Conservation (phyloP, 1,140 invertebrate genomes). For the Panagrolaimus sp. region DNA sequence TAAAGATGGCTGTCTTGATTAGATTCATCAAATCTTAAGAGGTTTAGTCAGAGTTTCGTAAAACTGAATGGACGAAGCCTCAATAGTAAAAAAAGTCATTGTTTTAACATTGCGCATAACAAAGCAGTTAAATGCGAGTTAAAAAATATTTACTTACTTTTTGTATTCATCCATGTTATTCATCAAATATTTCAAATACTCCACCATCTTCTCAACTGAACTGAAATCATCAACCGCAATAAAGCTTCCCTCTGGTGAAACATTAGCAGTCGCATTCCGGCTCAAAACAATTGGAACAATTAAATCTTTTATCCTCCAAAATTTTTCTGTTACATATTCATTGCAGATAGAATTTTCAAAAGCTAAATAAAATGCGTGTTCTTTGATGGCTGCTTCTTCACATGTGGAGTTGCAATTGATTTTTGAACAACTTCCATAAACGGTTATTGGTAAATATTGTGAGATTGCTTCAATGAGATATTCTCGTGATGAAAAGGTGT, state of each 20-base stretch:
- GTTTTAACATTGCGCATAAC: too few relatives aligned
- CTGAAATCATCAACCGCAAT: conserved; percentile 59
- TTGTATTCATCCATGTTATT: not conserved
- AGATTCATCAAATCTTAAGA: too few relatives aligned
- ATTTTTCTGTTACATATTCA: conserved; percentile 93
- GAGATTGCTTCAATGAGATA: conserved; percentile 64
- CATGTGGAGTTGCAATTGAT: conserved; percentile 10
- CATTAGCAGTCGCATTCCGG: conserved; percentile 26
- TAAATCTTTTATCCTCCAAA: conserved; percentile 63
- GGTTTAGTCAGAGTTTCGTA: too few relatives aligned
- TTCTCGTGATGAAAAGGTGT: conserved; percentile 62
- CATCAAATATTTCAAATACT: not conserved
- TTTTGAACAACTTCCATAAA: conserved; percentile 68
- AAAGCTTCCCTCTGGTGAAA: conserved; percentile 58
- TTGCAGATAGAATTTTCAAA: conserved; percentile 94
- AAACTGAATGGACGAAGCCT: too few relatives aligned
- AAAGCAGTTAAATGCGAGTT: too few relatives aligned
- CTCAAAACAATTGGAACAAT: conserved; percentile 31
- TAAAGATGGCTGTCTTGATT: too few relatives aligned
- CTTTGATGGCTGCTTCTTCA: conserved; percentile 73
- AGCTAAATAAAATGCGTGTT: conserved; percentile 94
- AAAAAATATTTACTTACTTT: too few relatives aligned
- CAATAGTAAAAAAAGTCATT: too few relatives aligned
- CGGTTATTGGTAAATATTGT: conserved; percentile 65
- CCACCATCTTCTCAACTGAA: conserved; percentile 52